Evolutionary conservation across 2,888 invertebrate species (phyloP), one percentile per base, ranked within the genome.

Genomic region (Drosophila koepferae): DNA sequence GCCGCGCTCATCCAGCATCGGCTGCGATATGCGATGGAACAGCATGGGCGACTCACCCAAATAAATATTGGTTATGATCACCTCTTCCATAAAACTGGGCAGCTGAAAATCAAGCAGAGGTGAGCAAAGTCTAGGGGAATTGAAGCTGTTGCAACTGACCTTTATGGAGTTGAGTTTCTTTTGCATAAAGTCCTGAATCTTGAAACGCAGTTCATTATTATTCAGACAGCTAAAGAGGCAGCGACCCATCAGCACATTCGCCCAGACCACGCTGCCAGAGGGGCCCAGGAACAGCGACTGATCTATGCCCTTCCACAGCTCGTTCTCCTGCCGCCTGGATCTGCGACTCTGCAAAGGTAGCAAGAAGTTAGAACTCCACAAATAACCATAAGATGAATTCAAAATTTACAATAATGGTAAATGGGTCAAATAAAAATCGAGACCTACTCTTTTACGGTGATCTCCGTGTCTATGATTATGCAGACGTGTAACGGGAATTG

Each of bases 11-110:
- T 98, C 96, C 44, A 97, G 90, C 51, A 94, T 93, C 0, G 97
- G 97, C 72, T 94, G 94, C 8, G 94, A 94, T 20, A 95, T 94
- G 63, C 94, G 94, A 74, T 95, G 94, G 68, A 96, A 94, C 18
- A 95, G 90, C 4, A 96, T 95, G 9, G 96, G 94, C 1, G 94
- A 94, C 62, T 94, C 92, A 9, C 97, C 97, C 80, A 97, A 93
- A 66, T 95, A 94, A 64, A 97, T 93, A 82, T 97, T 95, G 4
- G 95, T 95, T 58, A 98, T 95, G 23, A 94, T 93, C 51, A 98
- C 94, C 82, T 96, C 96, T 89, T 97, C 97, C 93, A 98, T 96
- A 88, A 97, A 97, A 88, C 96, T 96, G 7, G 98, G 98, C 59
- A 97, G 93, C 94, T 95, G 63, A 1, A 5, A 63, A 56, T 9